Conservation (phyloP, 2,113 vertebrate species). For the Casuarius casuarius region DNA sequence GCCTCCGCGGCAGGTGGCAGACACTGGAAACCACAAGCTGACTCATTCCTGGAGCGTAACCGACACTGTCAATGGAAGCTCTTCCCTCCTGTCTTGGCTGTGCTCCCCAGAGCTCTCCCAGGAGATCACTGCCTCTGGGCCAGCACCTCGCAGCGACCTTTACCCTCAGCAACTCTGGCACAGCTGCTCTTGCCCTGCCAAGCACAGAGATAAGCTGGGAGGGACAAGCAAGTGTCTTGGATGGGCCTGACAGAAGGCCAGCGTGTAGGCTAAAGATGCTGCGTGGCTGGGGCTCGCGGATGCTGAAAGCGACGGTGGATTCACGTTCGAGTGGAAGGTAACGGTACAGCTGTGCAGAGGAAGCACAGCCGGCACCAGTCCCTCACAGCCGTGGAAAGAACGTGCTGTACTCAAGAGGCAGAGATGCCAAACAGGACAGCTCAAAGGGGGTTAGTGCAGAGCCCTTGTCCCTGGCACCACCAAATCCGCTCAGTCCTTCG, state of each 20-base stretch:
- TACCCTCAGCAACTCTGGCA: neutral
- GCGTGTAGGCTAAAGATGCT: neutral
- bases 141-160: neutral
- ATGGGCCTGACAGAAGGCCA: rapidly evolving
- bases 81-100: neutral
- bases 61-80: conserved; percentile 7
- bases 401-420: neutral
- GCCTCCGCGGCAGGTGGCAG: neutral
- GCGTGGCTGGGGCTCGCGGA: neutral
- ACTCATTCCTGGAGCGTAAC: conserved; percentile 13
- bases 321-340: neutral
- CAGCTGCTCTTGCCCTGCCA: neutral
- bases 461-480: neutral
- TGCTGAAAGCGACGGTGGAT: neutral
- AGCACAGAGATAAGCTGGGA: neutral
- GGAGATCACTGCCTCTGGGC: neutral
- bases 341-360: neutral
- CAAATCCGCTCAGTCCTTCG: neutral
- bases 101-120: neutral
- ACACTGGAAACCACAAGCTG: conserved; percentile 20
- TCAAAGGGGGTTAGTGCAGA: neutral
- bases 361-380: neutral
- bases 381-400: neutral
- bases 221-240: rapidly evolving
- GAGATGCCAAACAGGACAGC: neutral